Evolutionary conservation across 2,888 invertebrate species (phyloP), one percentile per base, ranked within the genome.

Genomic region (Pseudococcus jackbeardsleyi): DNA sequence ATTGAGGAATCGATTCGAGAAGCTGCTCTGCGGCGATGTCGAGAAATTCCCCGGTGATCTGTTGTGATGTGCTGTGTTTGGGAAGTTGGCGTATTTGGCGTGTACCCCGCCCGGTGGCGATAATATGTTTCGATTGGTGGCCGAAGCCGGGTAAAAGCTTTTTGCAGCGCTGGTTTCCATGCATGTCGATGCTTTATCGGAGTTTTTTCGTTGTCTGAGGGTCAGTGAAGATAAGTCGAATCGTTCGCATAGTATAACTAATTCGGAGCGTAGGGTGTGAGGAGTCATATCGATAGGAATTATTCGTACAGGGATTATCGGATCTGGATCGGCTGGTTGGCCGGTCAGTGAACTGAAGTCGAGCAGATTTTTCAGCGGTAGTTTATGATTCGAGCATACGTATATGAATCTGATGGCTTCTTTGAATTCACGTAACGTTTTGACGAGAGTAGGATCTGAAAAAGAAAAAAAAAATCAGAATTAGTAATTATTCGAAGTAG

Each of bases 221-320:
- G 46, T 11, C 54, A 89, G 33, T 12, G 77, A 86, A 0, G 79
- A 33, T 77, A 88, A 54, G 12, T 89, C 88, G 39, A 89, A 89
- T 50, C 92, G 90, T 89, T 92, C 91, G 89, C 93, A 92, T 19
- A 93, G 90, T 11, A 94, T 90, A 6, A 94, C 92, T 90, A 94
- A 92, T 91, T 94, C 94, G 90, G 92, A 93, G 89, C 94, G 93
- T n/a, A 91, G 91, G 0, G 94, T 94, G 89, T 93, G 92, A 0
- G 94, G 94, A 89, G 94, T 94, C 91, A 94, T 91, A 90, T 94
- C 94, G 3, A 94, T 93, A 8, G 94, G 93, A 39, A 93, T 91
- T 12, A 93, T 92, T 89, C 91, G 91, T 4, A 92, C 91, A 8
- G 93, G 92, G 15, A 92, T 90, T 91, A 94, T 94, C 0, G 93